Base-by-base conservation (phyloP, 2,888 invertebrate genomes). In the Drosophila colorata region DNA sequence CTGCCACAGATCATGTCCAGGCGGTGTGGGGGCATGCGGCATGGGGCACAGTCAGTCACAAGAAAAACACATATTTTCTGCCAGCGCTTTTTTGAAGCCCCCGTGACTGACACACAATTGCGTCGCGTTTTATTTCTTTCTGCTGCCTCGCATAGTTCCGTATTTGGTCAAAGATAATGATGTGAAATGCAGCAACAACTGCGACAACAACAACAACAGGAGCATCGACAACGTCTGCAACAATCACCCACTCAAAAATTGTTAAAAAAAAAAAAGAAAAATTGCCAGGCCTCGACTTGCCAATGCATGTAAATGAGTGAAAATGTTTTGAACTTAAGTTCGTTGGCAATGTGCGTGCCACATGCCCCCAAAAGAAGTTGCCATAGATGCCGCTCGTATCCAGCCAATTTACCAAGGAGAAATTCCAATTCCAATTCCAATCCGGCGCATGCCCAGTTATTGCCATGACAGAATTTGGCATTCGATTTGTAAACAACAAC, bases 171-270 rank as follows among this genome's bases (percentile, higher is more conserved):
- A 74, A 87, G 88, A 84, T 86, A 86, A 88, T 86, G 86, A 86
- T 86, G 86, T 88, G 88, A 88, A 88, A 86, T 86, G 87, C 84
- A 74, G 56, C 76, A 69, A 64, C 61, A 63, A 28, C 58, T 51
- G 56, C 64, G 46, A n/a, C 61, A 16, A 20, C 60, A 55, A 48
- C 47, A 44, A 41, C 65, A 44, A 31, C 43, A 56, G 20, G n/a
- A 61, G 44, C 68, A 67, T 14, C 31, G 49, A 77, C 63, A 75
- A 38, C 71, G 52, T 46, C 69, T 44, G 48, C 76, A 65, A 81
- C 87, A 86, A 87, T 89, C 84, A 84, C 89, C 89, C 84, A 85
- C 84, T 85, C 87, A 88, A 80, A 85, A 88, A 88, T 74, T 69
- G 77, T 71, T 56, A 43, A 33, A 33, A 31, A 31, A 8, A 1